A percentile compares a stretch with the other conserved stretches of the same genome.
phyloP scores from a whole-genome alignment of 1,140 invertebrate genomes.

The Macrocentrus cingulum region DNA sequence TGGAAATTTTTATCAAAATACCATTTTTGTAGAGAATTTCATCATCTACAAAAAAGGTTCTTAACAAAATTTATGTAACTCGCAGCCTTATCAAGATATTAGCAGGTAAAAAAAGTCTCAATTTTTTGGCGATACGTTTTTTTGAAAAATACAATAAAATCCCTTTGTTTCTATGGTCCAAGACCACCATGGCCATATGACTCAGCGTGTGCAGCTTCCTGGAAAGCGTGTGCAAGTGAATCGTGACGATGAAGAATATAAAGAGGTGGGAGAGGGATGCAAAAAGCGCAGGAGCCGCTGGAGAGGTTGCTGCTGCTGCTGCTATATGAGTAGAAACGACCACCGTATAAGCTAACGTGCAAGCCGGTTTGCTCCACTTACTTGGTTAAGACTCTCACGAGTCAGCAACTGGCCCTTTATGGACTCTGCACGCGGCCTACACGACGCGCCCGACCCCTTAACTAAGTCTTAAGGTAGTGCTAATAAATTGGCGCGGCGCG shows the following conservation, averaged over 20 bases:
- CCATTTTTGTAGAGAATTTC: too few species aligned
- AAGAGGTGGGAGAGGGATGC: slow-evolving; percentile 20
- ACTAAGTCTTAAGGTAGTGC: slow-evolving; percentile 47
- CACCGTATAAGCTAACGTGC: slow-evolving; percentile 35
- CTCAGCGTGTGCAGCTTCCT: slow-evolving; percentile 22
- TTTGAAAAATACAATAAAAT: too few species aligned
- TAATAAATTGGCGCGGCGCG: slow-evolving; percentile 47
- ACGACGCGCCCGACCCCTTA: slow-evolving; percentile 38
- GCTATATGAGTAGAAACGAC: slow-evolving; percentile 29
- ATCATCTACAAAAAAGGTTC: too few species aligned
- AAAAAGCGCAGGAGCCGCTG: slow-evolving; percentile 32
- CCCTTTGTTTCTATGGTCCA: too few species aligned
- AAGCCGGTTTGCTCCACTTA: slow-evolving; percentile 40
- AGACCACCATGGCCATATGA: slow-evolving; percentile 1
- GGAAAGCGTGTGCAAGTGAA: slow-evolving; percentile 21
- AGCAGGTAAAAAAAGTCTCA: too few species aligned
- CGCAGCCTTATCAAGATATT: too few species aligned
- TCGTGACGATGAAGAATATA: slow-evolving; percentile 22
- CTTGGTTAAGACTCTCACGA: slow-evolving; percentile 47
- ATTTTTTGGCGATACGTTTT: too few species aligned
- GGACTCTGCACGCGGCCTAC: slow-evolving; percentile 26
- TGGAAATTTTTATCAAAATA: too few species aligned
- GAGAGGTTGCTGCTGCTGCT: too few species aligned
- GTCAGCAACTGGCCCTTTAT: slow-evolving; percentile 46
- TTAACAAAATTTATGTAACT: too few species aligned